Evolutionary conservation across 2,888 invertebrate species (phyloP), one percentile per base, ranked within the genome.

Genomic region (Epinotia brunnichana): DNA sequence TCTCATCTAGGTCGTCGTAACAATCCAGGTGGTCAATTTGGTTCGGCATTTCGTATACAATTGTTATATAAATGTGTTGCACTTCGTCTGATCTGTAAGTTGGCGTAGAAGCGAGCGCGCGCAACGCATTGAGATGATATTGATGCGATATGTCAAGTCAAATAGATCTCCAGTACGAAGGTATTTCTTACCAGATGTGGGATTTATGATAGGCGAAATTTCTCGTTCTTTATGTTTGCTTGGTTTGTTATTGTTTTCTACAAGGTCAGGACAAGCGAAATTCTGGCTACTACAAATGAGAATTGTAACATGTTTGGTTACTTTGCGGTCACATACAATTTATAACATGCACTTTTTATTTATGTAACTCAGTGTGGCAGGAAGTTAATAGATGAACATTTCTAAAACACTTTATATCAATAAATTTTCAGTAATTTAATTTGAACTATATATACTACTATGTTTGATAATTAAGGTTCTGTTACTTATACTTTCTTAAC

Each of bases 1-100:
- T 68, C 48, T 35, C 72, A 72, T 56, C 66, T 60, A 53, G 56
- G 17, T 62, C 56, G 54, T 19, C 64, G 39, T 68, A 72, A 68
- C 48, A 68, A 71, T 66, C 17, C 51, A 68, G 41, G 44, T 44
- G 56, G 56, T 63, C 11, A 53, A 48, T 48, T 44, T 48, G 48
- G n/a, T 7, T 48, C n/a, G 48, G n/a, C 48, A n/a, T 48, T 48
- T 48, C 5, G n/a, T 5, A 48, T n/a, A 48, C 0, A 13, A n/a
- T 13, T n/a, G 7, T 19, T 9, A 53, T 19, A 19, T 53, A 19
- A 11, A 19, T 53, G 17, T 53, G 10, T 53, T 19, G 44, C n/a
- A 1, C 3, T 48, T 29, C 29, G 29, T 29, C 29, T 9, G 9
- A 35, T 9, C 35, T 35, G 35, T 9, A 35, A 35, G 35, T 35